Base-by-base conservation (phyloP, 2,888 invertebrate species). In the Eristalis pertinax region DNA sequence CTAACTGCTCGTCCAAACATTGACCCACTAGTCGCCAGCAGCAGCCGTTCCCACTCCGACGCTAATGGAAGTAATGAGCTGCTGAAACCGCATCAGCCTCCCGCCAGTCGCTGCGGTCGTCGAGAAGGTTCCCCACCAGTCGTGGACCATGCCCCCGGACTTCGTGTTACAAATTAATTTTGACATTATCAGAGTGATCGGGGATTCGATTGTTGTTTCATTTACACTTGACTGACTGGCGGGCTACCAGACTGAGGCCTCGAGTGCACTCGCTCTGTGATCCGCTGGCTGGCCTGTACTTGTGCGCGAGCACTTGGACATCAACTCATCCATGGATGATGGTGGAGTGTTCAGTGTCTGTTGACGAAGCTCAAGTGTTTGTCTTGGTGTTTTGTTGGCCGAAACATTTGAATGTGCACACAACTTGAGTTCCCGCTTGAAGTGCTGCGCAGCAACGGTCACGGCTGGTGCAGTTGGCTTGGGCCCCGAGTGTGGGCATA, bases 51-150 rank as follows among this genome's bases (percentile, higher is more conserved):
- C 74, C 75, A 78, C 62, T 70, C 38, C 67, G 63, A 35, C 73
- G 87, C 84, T 87, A 87, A 87, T 87, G 75, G 87, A 87, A 83
- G 78, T 87, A 87, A 87, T 87, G 83, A 87, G 87, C 87, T 64
- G 87, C 72, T 87, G 58, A 76, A 76, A 87, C 79, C 84, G 38
- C 83, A 5, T 29, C 4, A 0, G 3, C 7, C 50, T 2, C n/a
- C 4, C 10, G 50, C 13, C 2, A 15, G 15, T 3, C 41, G 13
- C 41, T 41, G n/a, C 26, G 26, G 26, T 26, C 26, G 1, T 26
- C 26, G 1, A 26, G 26, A 26, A 26, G 26, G 2, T 26, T 26
- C 26, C 26, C 26, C 26, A 26, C 26, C 2, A 26, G 26, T 26
- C 32, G 32, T 32, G 26, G 26, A 26, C 26, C 26, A 26, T 26